A percentile compares a stretch with the other conserved stretches of the same genome.
Evolutionary conservation across 1,140 invertebrate species (phyloP).

Genomic region (Drosophila sucinea): DNA sequence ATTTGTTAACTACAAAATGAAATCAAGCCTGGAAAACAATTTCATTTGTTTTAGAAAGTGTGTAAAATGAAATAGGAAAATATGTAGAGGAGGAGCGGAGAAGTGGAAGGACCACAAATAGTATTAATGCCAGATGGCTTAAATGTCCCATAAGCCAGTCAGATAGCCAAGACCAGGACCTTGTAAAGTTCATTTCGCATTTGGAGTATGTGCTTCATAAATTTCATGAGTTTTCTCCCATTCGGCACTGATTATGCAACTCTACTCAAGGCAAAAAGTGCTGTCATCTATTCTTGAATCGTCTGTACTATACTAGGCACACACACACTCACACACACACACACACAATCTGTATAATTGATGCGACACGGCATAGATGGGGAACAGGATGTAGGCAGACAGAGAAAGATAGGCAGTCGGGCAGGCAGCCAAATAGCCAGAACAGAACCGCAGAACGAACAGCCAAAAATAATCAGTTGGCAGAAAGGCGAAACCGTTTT

Average conservation of each 20-base stretch:
- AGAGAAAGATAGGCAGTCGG: not conserved
- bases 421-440: constrained; percentile 21
- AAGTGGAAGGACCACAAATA: not conserved
- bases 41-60: constrained; percentile 36
- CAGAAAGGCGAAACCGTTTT: constrained; percentile 2
- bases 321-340: not conserved
- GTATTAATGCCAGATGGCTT: constrained; percentile 20
- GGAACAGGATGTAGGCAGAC: not conserved
- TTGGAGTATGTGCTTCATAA: constrained; percentile 51
- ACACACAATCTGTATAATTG: constrained; percentile 69
- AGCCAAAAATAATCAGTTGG: constrained; percentile 57
- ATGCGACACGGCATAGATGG: constrained; percentile 43
- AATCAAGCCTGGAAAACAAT: constrained; percentile 63
- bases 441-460: constrained; percentile 28
- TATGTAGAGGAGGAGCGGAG: constrained; percentile 27
- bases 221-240: constrained; percentile 65
- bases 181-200: constrained; percentile 38
- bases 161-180: constrained; percentile 1
- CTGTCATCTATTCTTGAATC: constrained; percentile 18
- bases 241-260: constrained; percentile 66
- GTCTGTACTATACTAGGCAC: not conserved
- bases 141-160: constrained; percentile 37
- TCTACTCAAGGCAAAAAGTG: constrained; percentile 21
- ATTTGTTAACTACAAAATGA: constrained; percentile 74
- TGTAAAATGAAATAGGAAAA: constrained; percentile 15